A percentile compares a stretch with the other conserved stretches of the same genome.
phyloP scores from a whole-genome alignment of 2,797 vertebrate species.

The Sebastes minor region DNA sequence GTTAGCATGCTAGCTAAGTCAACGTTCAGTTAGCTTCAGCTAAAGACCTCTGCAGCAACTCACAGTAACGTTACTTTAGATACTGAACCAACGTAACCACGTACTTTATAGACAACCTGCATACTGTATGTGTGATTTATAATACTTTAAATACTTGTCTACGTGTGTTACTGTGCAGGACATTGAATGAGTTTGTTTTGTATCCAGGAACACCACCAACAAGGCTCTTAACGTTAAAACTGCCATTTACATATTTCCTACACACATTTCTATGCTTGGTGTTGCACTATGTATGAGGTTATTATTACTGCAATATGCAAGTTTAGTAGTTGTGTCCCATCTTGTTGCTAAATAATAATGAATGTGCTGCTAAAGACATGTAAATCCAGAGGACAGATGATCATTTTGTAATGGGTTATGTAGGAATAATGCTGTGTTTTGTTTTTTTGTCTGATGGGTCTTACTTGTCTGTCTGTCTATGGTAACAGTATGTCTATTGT shows the following conservation, averaged over 20 bases:
- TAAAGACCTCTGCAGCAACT: not conserved
- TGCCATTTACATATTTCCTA: fast-evolving
- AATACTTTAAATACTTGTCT: not conserved
- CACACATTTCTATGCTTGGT: not conserved
- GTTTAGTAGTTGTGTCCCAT: too few species aligned
- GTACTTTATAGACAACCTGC: not conserved
- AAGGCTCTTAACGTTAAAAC: too few species aligned
- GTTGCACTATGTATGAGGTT: not conserved
- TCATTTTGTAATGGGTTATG: too few species aligned
- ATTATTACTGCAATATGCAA: not conserved
- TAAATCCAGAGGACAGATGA: too few species aligned
- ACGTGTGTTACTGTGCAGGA: not conserved
- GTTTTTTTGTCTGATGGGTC: too few species aligned
- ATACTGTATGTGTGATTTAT: not conserved
- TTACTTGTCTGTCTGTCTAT: too few species aligned
- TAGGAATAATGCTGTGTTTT: too few species aligned
- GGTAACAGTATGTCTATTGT: too few species aligned
- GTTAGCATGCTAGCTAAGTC: not conserved
- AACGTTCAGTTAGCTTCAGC: slow-evolving; percentile 12
- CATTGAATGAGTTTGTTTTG: not conserved
- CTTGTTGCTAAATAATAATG: too few species aligned
- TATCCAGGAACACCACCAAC: too few species aligned
- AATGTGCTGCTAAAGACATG: too few species aligned
- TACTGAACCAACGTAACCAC: fast-evolving
- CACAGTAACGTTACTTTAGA: not conserved